Base-by-base conservation (phyloP, 2,113 vertebrate species). In the Acanthochromis polyacanthus region DNA sequence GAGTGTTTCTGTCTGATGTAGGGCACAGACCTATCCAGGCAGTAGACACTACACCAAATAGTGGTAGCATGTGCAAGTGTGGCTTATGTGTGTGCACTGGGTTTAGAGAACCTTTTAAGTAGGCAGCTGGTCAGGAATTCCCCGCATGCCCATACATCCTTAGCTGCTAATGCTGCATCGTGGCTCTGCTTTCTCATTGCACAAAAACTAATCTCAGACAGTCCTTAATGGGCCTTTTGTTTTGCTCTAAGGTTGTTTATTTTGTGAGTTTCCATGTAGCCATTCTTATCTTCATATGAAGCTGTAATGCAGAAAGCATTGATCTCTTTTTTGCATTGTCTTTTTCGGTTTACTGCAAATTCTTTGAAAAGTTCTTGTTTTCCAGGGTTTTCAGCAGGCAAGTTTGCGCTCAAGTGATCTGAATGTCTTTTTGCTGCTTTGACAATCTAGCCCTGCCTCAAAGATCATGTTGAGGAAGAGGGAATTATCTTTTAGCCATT, bases 401-500 rank as follows among this genome's bases (percentile, higher is more conserved):
- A n/a, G 40, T 68, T 66, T 73, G 30, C 12, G 25, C 6, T 20
- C 4, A 50, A 22, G 28, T 36, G 1, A 38, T 51, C 17, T 22
- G 17, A 75, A 46, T 45, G 48, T 36, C 40, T 72, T 46, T 61
- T 51, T 64, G 60, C 62, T 10, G n/a, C 61, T 30, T 50, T 30
- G 71, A 60, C 28, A 59, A 78, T 71, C n/a, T 23, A 38, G 16
- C 56, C 60, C 32, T 53, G 58, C 71, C 72, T 80, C 66, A 58
- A 65, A 85, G 82, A 89, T 87, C 77, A 80, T 75, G 71, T 84
- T 73, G 48, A 85, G 87, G 86, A 89, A 82, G 81, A 77, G 69
- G 78, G 78, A 88, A 87, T 86, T 75, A 85, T 72, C 81, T 90
- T 84, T 83, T 84, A 85, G 86, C 83, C 59, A n/a, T 89, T 87